Evolutionary conservation across 2,113 vertebrate species (phyloP).

Genomic region (Talpa occidentalis): DNA sequence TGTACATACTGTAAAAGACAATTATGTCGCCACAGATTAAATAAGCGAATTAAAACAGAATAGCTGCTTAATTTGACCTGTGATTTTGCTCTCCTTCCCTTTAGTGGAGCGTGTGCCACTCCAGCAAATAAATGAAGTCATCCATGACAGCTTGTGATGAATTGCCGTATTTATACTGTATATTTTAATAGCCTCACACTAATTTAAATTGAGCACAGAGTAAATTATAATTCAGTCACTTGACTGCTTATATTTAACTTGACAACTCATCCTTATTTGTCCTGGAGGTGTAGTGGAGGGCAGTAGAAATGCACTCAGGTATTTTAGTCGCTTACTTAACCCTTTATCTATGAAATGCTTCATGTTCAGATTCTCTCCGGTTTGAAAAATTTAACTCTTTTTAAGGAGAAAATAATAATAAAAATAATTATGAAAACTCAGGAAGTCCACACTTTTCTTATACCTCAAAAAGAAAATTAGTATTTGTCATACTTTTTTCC

Average conservation of each 20-base stretch:
- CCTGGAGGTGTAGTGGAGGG: constrained; percentile 84
- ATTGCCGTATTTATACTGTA: constrained; percentile 95
- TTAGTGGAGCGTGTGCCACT: constrained; percentile 85
- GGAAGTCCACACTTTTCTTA: background rate
- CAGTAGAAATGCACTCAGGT: constrained; percentile 78
- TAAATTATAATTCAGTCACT: constrained; percentile 96
- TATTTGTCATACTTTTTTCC: background rate
- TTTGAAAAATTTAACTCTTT: background rate
- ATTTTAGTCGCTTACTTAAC: constrained; percentile 77
- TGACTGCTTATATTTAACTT: constrained; percentile 92
- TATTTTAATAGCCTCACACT: constrained; percentile 97
- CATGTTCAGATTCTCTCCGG: fast-evolving
- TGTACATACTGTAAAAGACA: constrained; percentile 88
- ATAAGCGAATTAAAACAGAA: constrained; percentile 91
- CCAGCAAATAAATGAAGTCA: constrained; percentile 90
- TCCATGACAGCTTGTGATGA: constrained; percentile 95
- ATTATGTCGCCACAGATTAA: constrained; percentile 90
- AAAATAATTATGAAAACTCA: background rate
- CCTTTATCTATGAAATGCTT: constrained; percentile 48
- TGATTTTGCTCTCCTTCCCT: constrained; percentile 89
- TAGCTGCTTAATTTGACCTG: constrained; percentile 93
- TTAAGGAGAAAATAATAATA: background rate
- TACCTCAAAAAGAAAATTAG: constrained; percentile 41
- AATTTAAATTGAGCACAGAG: constrained; percentile 96
- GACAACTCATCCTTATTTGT: constrained; percentile 88